Base-by-base conservation (phyloP, 2,797 vertebrate genomes). In the Enteromius unitaeniatus region DNA sequence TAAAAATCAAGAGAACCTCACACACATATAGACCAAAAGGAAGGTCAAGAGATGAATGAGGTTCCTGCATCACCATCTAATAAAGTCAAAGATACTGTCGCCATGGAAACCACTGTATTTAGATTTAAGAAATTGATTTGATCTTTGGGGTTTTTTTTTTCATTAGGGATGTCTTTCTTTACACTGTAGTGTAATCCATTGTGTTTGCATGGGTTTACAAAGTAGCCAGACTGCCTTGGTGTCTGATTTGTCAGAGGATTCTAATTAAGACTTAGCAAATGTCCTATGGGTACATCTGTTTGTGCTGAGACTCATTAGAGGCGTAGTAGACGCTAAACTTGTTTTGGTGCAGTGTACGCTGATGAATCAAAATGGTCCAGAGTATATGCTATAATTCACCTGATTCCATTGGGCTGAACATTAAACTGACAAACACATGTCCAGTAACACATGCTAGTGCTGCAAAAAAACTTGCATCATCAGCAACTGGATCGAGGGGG, bases 391-490 rank as follows among this genome's bases (percentile, higher is more conserved):
- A 58, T 87, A 58, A 7, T 80, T 88, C 82, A 86, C 34, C 55
- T 83, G 28, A 72, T 85, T 89, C 92, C 87, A 73, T 80, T 60
- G 91, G 83, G 91, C 88, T 86, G 45, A 85, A 70, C 84, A 79
- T 88, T 86, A 87, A 79, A 83, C 69, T 85, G 79, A 86, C 84
- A 88, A 88, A 88, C 88, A 91, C 89, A 88, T 91, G 92, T 93
- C 90, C 86, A 84, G 87, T 85, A 90, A 84, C 89, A 88, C 85
- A 89, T 90, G 89, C 80, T 86, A 88, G 80, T 85, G 51, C 28
- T 68, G 83, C 82, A 68, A 86, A 85, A 86, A 88, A 88, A 91
- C 87, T 79, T 90, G 92, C 92, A 89, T 79, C 85, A 92, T 93
- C 93, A 94, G 93, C 94, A 92, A 42, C 80, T 84, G 69, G 37